Base-by-base conservation (phyloP, 2,888 invertebrate genomes). In the Drosophila mayaguana region DNA sequence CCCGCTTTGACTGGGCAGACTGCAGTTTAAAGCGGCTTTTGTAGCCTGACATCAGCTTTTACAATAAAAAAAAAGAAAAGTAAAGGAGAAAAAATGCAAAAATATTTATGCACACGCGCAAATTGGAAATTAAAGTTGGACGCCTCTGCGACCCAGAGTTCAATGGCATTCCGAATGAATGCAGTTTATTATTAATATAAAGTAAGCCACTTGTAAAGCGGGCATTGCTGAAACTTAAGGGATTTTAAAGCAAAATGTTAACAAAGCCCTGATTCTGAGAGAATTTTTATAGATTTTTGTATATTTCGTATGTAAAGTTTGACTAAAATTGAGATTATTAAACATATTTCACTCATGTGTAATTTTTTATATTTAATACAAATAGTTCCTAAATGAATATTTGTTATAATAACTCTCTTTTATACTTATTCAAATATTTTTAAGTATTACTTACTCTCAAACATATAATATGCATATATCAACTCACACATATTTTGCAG, bases 131-230 rank as follows among this genome's bases (percentile, higher is more conserved):
- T 61, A 28, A 65, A 74, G 73, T 60, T 78, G 72, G 76, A 46
- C n/a, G 66, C 60, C 57, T 42, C 63, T 53, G 32, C 48, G 18
- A 48, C 25, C 48, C 46, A 40, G 46, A 56, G 84, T 84, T 84
- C 89, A 89, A 77, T 68, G 89, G 72, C 89, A 72, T 73, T 43
- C 55, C 65, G 75, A 80, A 63, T 72, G 22, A 68, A 73, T 83
- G 63, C 73, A 67, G 45, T 55, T 73, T 68, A 40, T 54, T 57
- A 45, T 38, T 42, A 18, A 34, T 43, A 34, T 48, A 50, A 32
- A 34, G 50, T 50, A 50, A 40, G n/a, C 0, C 40, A 2, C 34
- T 6, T n/a, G 20, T 9, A 20, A 12, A 12, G 12, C 3, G 60
- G 61, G 20, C 9, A n/a, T 28, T 25, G 1, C n/a, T 1, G 16